Evolutionary conservation across 1,140 invertebrate species (phyloP).

Genomic region (Linepithema humile): DNA sequence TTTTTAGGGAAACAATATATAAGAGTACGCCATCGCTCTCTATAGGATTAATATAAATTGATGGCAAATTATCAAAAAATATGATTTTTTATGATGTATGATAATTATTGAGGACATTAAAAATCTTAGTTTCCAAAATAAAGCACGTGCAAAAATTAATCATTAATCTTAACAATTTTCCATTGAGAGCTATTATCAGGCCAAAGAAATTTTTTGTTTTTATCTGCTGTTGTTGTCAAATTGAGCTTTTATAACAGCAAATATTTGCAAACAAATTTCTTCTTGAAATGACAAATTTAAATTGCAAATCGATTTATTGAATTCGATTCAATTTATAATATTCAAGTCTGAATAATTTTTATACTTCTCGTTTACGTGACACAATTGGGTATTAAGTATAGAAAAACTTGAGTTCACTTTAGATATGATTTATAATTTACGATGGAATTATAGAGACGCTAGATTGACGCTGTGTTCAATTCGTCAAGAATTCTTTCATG

Average conservation of each 20-base stretch:
- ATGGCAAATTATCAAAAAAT: neutral
- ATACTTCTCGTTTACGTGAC: neutral
- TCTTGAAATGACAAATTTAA: neutral
- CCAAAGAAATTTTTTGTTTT: neutral
- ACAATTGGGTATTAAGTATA: neutral
- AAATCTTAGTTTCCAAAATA: neutral
- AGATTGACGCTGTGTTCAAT: too few species aligned
- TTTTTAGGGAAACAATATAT: neutral
- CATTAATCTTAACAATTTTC: neutral
- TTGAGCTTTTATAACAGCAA: neutral
- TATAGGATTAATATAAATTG: neutral
- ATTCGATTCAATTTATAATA: neutral
- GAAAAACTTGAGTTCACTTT: neutral
- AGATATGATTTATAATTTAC: too few species aligned
- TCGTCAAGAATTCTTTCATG: too few species aligned
- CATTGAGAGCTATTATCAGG: neutral
- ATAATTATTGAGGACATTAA: neutral
- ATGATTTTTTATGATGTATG: neutral
- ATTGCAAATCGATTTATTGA: neutral
- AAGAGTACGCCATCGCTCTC: neutral
- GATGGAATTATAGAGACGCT: too few species aligned
- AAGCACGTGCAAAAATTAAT: neutral
- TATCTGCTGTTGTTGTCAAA: neutral
- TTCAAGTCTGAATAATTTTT: neutral
- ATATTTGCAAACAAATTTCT: neutral